Evolutionary conservation across 1,140 invertebrate species (phyloP).

Genomic region (Diorhabda sublineata): DNA sequence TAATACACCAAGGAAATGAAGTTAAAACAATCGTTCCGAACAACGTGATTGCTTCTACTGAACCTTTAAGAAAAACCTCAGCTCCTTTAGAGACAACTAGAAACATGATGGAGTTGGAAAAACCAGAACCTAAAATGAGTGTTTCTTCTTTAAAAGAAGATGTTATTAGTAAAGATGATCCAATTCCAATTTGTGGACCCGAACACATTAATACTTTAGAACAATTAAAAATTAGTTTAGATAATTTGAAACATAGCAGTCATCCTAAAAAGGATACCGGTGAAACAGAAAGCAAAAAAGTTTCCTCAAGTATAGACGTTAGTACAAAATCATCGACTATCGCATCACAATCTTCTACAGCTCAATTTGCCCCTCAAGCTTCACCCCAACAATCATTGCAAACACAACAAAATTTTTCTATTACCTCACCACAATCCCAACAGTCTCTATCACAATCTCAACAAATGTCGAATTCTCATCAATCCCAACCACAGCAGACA

Average conservation of each 20-base stretch:
- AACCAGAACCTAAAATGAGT: conserved; percentile 35
- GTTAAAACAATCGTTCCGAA: conserved; percentile 7
- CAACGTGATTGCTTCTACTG: conserved; percentile 6
- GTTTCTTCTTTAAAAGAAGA: conserved; percentile 37
- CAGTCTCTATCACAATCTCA: conserved; percentile 1
- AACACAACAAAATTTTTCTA: not conserved
- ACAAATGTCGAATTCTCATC: conserved; percentile 8
- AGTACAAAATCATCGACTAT: conserved; percentile 9
- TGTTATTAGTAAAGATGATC: conserved; percentile 26
- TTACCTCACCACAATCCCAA: not conserved
- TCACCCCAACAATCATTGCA: conserved; percentile 1
- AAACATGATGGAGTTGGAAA: conserved; percentile 29
- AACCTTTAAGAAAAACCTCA: conserved; percentile 31
- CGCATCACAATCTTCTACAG: not conserved
- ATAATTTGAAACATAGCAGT: conserved; percentile 51
- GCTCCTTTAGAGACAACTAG: conserved; percentile 31
- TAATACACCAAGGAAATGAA: conserved; percentile 7
- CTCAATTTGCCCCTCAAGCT: conserved; percentile 15
- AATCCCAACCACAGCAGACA: not conserved
- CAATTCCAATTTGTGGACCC: conserved; percentile 40
- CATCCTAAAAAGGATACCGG: conserved; percentile 40
- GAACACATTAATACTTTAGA: conserved; percentile 52
- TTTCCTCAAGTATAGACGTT: conserved; percentile 25
- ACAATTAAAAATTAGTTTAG: conserved; percentile 54
- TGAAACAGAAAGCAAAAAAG: conserved; percentile 35